Evolutionary conservation across 37 sponge, comb jelly and placozoan species (phyloP), one percentile per base, ranked within the genome.

Genomic region (Spongilla lacustris): DNA sequence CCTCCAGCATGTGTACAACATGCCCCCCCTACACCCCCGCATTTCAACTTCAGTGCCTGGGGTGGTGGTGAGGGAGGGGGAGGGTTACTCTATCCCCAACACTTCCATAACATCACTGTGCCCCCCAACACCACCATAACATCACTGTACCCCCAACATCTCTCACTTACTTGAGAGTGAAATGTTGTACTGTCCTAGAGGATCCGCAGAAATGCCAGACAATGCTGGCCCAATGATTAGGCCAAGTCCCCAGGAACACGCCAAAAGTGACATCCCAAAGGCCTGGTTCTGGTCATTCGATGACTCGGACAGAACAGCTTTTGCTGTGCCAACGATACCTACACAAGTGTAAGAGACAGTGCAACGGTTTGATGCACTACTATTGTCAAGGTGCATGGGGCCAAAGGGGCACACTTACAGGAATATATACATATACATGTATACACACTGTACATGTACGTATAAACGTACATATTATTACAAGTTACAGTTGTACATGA

Each of bases 271-370:
- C 79, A 89, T 68, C 10, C 90, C 87, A 29, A 93, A 80, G 0
- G 86, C 90, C 80, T 96, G 96, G 48, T 37, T 93, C n/a, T 66
- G 66, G 77, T 91, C 84, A 66, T 79, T 83, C 0, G 92, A 87
- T 17, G 73, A 27, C 70, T 96, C 96, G 5, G 94, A 88, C 22
- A 96, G 24, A 13, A 91, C 87, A 19, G 96, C 96, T 48, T 96
- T 96, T 11, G 35, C 74, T 21, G 92, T 84, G 0, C 84, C 92
- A 23, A 91, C 86, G 14, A 89, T 79, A 71, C 94, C 93, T 92
- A 32, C 4, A n/a, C 71, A 72, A 13, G 58, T 17, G 21, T 19
- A 58, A 17, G 12, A 14, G 14, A 17, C 1, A 17, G 4, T 8
- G 58, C 19, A 8, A 46, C 8, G 4, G 46, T 46, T 46, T n/a